Base-by-base conservation (phyloP, 2,888 invertebrate genomes). In the Leptarthrus brevirostris region DNA sequence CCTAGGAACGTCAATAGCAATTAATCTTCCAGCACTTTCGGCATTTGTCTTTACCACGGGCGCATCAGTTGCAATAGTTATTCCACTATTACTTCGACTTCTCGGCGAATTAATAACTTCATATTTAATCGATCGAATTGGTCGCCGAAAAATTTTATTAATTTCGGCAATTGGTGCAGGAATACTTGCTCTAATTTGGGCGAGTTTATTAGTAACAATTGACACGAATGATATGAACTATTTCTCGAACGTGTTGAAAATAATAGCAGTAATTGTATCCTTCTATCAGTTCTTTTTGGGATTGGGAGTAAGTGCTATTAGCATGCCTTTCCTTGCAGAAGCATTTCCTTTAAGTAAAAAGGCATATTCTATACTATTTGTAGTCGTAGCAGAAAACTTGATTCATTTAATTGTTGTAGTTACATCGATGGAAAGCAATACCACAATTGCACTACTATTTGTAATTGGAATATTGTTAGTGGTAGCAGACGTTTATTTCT, bases 221-320 rank as follows among this genome's bases (percentile, higher is more conserved):
- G 0, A 12, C 6, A 12, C 40, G 12, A 40, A 40, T 12, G 3
- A 5, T 5, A 30, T 30, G 30, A n/a, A n/a, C n/a, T n/a, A n/a
- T n/a, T n/a, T n/a, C n/a, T n/a, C n/a, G n/a, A n/a, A n/a, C n/a
- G n/a, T n/a, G n/a, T n/a, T n/a, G n/a, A 12, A 3, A 3, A 8
- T n/a, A 12, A 12, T 40, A n/a, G n/a, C 40, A 12, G n/a, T 2
- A 12, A 16, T 52, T 12, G 16, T 24, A 16, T 12, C 58, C 8
- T 72, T 61, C n/a, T 61, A 58, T 36, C 58, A 72, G 56, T 52
- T 49, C 10, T 61, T 58, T 61, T 8, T 61, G 5, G 72, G 72
- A 12, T 34, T 36, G 3, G 72, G 72, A 26, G 1, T 72, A 5
- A 36, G 49, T 34, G 34, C 5, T 22, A n/a, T 36, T 2, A 18